Evolutionary conservation across 2,888 invertebrate species (phyloP).

Genomic region (Chaitophorus viminalis): DNA sequence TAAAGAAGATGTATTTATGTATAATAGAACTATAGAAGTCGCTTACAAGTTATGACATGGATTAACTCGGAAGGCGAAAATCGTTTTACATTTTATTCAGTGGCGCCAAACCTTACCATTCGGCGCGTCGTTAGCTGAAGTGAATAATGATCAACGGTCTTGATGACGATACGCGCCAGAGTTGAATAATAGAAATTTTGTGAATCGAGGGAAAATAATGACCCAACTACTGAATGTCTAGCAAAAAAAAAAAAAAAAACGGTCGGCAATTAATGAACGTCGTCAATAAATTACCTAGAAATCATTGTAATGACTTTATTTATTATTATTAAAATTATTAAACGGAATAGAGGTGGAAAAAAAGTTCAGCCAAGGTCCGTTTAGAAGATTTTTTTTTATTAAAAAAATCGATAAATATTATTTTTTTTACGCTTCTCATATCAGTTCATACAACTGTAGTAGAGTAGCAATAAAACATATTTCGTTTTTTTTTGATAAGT

Average conservation of each 20-base stretch:
- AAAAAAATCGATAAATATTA: background rate
- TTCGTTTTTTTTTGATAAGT: background rate
- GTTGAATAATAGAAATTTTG: conserved; percentile 2
- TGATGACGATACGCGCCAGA: background rate
- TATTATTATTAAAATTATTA: background rate
- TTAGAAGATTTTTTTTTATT: background rate
- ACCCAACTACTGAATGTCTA: background rate
- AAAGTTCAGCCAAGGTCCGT: background rate
- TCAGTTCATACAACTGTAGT: background rate
- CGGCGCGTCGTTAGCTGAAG: background rate
- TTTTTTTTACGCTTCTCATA: no score
- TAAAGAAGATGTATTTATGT: background rate
- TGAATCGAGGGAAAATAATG: background rate
- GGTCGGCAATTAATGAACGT: background rate
- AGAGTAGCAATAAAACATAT: background rate
- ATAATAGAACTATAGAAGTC: no score
- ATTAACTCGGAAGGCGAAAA: conserved; percentile 22
- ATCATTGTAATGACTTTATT: background rate
- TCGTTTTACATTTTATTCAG: conserved; percentile 13
- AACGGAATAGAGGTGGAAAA: background rate
- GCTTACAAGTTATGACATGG: background rate
- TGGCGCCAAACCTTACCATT: conserved; percentile 41
- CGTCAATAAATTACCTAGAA: conserved; percentile 6
- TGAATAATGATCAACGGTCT: background rate
- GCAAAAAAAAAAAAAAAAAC: background rate